These are phyloP conservation scores for Amyelois transitella DNA, from an alignment of 1,140 invertebrate genomes.

Conservation along the genomic window DNA sequence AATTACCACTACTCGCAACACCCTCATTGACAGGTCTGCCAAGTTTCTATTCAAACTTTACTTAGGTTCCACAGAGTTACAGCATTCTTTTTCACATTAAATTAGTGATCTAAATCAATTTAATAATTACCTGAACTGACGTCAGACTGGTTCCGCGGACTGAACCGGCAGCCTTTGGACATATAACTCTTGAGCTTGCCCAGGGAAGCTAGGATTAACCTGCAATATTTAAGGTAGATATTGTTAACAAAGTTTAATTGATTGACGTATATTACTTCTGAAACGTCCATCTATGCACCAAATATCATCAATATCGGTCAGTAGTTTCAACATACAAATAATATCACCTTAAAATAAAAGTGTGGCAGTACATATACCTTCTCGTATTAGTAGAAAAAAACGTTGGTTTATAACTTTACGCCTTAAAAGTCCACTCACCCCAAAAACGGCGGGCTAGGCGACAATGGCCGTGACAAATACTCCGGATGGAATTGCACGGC, in stretches of 20 bases:
- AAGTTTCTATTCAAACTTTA: too few species aligned
- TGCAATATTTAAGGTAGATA: too few species aligned
- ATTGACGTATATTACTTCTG: too few species aligned
- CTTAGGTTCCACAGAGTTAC: too few species aligned
- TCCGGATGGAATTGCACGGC: constrained; percentile 99
- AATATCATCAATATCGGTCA: too few species aligned
- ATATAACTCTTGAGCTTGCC: constrained; percentile 84
- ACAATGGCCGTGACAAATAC: constrained; percentile 94
- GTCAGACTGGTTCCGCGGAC: constrained; percentile 80
- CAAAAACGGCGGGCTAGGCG: constrained; percentile 95
- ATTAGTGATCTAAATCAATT: neutral
- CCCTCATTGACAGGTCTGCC: too few species aligned
- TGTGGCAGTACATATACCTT: neutral
- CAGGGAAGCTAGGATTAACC: constrained; percentile 89
- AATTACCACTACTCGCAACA: too few species aligned
- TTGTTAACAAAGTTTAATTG: too few species aligned
- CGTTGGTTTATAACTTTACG: neutral
- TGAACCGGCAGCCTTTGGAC: constrained; percentile 80
- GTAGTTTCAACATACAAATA: neutral
- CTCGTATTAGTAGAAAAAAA: neutral
- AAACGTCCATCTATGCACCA: too few species aligned
- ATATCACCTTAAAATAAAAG: neutral
- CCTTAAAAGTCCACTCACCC: constrained; percentile 74
- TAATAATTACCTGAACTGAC: constrained; percentile 79
- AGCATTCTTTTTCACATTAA: too few species aligned